A percentile compares a stretch with the other conserved stretches of the same genome.
Evolutionary conservation across 1,140 invertebrate genomes (phyloP).

Genomic region (Tetraneura akinire): DNA sequence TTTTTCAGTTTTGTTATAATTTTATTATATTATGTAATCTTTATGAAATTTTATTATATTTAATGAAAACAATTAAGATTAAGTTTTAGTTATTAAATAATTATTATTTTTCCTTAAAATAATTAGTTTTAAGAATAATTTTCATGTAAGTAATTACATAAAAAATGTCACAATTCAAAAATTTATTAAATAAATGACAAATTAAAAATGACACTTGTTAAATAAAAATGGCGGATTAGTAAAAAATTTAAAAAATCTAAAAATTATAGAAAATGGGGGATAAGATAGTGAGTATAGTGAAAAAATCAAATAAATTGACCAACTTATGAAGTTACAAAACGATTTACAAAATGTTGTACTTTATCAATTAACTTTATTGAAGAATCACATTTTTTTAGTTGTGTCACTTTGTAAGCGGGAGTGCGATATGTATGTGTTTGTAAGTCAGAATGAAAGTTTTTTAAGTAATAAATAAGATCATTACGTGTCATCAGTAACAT

Average conservation of each 20-base stretch:
- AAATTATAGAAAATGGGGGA: not conserved
- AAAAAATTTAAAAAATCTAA: conserved; percentile 1
- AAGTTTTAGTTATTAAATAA: not conserved
- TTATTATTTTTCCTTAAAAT: not conserved
- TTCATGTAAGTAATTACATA: conserved; percentile 1
- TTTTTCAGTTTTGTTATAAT: not conserved
- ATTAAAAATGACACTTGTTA: not conserved
- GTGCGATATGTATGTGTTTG: too few relatives aligned
- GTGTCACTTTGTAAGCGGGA: not conserved
- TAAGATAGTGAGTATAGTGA: conserved; percentile 4
- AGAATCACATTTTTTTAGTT: conserved; percentile 3
- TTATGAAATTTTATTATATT: not conserved
- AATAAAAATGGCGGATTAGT: conserved; percentile 1
- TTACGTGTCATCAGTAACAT: too few relatives aligned
- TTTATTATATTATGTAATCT: not conserved
- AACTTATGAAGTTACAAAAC: conserved; percentile 22
- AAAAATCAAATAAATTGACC: conserved; percentile 11
- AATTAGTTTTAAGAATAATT: not conserved
- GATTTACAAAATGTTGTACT: conserved; percentile 11
- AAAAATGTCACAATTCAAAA: conserved; percentile 3
- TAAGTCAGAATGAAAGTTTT: too few relatives aligned
- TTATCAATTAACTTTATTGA: not conserved
- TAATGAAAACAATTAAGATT: not conserved
- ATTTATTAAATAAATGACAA: conserved; percentile 1
- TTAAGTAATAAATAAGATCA: too few relatives aligned